phyloP scores from a whole-genome alignment of 2,113 vertebrate species.

The Alethe diademata region DNA sequence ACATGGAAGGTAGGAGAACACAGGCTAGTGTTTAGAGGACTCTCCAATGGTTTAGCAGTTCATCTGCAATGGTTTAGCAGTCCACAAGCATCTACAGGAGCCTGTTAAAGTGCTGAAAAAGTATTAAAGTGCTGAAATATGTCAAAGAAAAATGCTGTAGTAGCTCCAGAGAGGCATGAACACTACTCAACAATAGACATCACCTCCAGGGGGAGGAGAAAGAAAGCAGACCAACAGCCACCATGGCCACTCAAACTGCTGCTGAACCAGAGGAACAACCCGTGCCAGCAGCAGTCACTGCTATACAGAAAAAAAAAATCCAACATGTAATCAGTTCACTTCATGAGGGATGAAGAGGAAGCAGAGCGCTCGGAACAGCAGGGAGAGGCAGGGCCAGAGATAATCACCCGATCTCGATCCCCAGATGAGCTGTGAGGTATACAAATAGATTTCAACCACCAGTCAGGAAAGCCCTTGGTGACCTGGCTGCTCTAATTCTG shows the following conservation, averaged over 20 bases:
- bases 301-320: background rate
- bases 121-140: background rate
- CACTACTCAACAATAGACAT: background rate
- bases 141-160: background rate
- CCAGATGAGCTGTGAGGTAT: background rate
- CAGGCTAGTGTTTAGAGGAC: background rate
- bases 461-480: background rate
- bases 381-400: background rate
- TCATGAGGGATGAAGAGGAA: background rate
- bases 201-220: background rate
- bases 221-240: background rate
- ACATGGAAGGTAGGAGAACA: background rate
- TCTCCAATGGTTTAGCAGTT: background rate
- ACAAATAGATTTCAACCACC: background rate
- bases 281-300: background rate
- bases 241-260: background rate
- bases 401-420: rapidly evolving
- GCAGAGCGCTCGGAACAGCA: background rate
- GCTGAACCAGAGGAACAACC: background rate
- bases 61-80: background rate
- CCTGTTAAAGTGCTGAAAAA: background rate
- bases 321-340: background rate
- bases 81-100: background rate
- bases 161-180: background rate
- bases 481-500: background rate